Base-by-base conservation (phyloP, 2,888 invertebrate genomes). In the Hirudinaria manillensis region DNA sequence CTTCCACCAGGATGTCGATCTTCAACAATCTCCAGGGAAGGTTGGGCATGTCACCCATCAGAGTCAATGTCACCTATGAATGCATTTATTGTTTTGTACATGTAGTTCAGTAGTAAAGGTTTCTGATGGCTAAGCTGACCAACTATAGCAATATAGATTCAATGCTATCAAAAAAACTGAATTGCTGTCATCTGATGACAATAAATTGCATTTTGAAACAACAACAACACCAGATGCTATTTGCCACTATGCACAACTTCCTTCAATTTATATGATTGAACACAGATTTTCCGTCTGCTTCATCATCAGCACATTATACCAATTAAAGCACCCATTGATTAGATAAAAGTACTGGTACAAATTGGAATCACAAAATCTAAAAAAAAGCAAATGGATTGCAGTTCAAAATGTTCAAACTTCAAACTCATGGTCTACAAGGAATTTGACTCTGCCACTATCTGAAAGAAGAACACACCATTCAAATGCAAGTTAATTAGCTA, bases 11-110 rank as follows among this genome's bases (percentile, higher is more conserved):
- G 81, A 99, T 92, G 81, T 94, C 93, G 80, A 99, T 92, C 84
- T 96, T 94, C 76, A 99, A 87, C 74, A 99, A 88, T 72, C 95
- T 89, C 98, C 99, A 99, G 0, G 97, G 96, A 75, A 95, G 90
- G 83, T 90, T 91, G 0, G 91, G 90, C 4, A 92, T 92, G 86
- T 99, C 98, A 1, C 98, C 97, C 92, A 99, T 94, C 16, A 99
- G 91, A 3, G 98, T 99, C 76, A 99, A 87, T 0, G 95, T 92
- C 66, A 86, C 85, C 83, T 86, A 80, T 71, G 82, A n/a, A 70
- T 6, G 4, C 27, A 34, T 1, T 38, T 66, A 10, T 19, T 66
- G 53, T 53, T 53, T 16, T 53, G 21, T 53, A 53, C 13, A 21
- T 53, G n/a, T n/a, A n/a, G n/a, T n/a, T n/a, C n/a, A n/a, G n/a